Base-by-base conservation (phyloP, 2,113 vertebrate genomes). In the Deroptyus accipitrinus region DNA sequence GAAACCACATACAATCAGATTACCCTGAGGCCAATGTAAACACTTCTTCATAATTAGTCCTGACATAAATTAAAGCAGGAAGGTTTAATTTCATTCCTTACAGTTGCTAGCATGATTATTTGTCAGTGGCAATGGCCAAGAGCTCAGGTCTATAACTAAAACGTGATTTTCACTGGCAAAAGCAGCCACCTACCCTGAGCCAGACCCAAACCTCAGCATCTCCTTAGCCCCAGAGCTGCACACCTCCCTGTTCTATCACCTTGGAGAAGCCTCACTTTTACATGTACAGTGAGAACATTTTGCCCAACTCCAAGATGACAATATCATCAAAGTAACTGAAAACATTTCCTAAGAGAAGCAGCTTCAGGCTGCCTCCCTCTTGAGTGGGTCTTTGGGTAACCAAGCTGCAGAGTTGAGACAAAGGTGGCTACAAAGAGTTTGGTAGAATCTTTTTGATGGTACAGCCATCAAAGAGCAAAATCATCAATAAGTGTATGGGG, bases 341-440 rank as follows among this genome's bases (percentile, higher is more conserved):
- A 80, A 92, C 28, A 87, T 31, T 75, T 73, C 31, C 39, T 63
- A 66, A 31, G 22, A 83, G 35, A 61, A 86, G 41, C 2, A 70
- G 39, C 39, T 79, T 46, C 74, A 51, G 37, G 51, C 13, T 63
- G 20, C n/a, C 44, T 69, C 39, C 13, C 14, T 35, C 33, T 37
- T 0, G 0, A 70, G 18, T 22, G 3, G 3, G 7, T 19, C 33
- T 7, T 44, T 10, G 48, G 15, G 18, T 31, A 81, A 70, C 20
- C 46, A 75, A 77, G 39, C 30, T 28, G 33, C 35, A 48, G 93
- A 82, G 57, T 0, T 69, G 70, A 82, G 75, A n/a, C 4, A 4
- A n/a, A 70, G 61, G 20, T 31, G 13, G 39, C 31, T 55, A 39
- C 9, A 30, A 72, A 31, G 23, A 35, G 30, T n/a, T 10, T 9